Evolutionary conservation across 2,113 vertebrate species (phyloP).

Genomic region (Pseudopodoces humilis): DNA sequence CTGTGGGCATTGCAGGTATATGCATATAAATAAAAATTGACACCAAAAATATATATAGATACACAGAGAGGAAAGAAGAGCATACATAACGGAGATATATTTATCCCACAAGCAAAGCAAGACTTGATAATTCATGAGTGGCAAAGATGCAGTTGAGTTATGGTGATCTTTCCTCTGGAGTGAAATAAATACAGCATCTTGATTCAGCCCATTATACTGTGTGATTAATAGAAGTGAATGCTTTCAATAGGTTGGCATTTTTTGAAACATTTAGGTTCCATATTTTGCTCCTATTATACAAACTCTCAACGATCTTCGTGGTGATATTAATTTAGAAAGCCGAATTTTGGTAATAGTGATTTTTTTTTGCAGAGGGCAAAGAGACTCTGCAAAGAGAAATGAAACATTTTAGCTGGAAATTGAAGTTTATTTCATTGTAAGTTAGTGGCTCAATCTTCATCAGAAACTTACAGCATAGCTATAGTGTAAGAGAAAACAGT

Average conservation of each 20-base stretch:
- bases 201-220: slow-evolving; percentile 42
- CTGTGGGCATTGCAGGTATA: slow-evolving; percentile 57
- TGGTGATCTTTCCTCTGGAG: slow-evolving; percentile 66
- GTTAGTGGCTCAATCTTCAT: background rate
- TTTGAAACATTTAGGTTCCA: slow-evolving; percentile 2
- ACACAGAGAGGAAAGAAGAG: slow-evolving; percentile 63
- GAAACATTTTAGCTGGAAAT: background rate
- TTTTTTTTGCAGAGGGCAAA: background rate
- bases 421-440: background rate
- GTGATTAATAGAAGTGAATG: slow-evolving; percentile 57
- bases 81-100: slow-evolving; percentile 73
- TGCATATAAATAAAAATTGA: slow-evolving; percentile 74
- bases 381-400: background rate
- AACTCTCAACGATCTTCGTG: background rate
- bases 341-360: background rate
- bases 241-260: background rate
- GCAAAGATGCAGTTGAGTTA: slow-evolving; percentile 70
- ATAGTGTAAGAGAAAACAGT: background rate
- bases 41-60: slow-evolving; percentile 69
- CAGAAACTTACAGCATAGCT: background rate
- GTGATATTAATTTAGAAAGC: background rate
- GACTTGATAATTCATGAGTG: slow-evolving; percentile 73
- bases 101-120: slow-evolving; percentile 71
- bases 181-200: slow-evolving; percentile 69
- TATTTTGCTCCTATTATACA: background rate